Percentiles rank a stretch among this genome's conserved stretches.
Conservation (phyloP, 2,797 vertebrate genomes). For the Tympanoctomys barrerae region DNA sequence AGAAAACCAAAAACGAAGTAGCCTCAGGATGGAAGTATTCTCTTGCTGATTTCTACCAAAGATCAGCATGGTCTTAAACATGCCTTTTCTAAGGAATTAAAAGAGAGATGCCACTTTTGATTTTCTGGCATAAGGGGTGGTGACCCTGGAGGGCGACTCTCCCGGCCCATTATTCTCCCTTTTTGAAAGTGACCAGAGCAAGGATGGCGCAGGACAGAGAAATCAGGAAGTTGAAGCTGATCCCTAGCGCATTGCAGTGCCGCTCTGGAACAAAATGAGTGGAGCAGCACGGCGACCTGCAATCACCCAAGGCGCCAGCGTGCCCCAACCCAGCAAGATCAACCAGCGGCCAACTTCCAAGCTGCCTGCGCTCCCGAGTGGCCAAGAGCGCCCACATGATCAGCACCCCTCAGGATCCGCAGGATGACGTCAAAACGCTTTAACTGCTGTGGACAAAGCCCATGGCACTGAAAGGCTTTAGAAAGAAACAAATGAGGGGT, state of each 20-base stretch:
- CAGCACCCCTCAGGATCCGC: not conserved
- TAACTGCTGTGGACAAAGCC: not conserved
- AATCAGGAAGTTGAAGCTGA: not conserved
- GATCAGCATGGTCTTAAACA: not conserved
- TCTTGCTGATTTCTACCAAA: not conserved
- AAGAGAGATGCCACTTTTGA: not conserved
- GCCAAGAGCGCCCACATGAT: not conserved
- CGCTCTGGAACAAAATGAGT: not conserved
- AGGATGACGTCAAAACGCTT: not conserved
- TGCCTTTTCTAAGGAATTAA: not conserved
- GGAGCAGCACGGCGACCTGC: not conserved
- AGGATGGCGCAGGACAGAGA: not conserved
- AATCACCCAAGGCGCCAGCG: rapidly evolving
- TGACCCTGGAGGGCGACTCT: not conserved
- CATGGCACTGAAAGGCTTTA: too few species aligned
- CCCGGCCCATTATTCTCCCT: not conserved
- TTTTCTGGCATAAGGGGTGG: not conserved
- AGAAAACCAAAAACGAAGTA: not conserved
- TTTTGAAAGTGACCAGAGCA: not conserved
- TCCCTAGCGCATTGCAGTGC: not conserved
- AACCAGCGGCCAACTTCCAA: not conserved
- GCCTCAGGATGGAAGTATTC: not conserved
- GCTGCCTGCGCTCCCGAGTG: not conserved
- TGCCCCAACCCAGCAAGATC: not conserved
- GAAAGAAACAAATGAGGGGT: too few species aligned